Evolutionary conservation across 2,797 vertebrate genomes (phyloP), one percentile per base, ranked within the genome.

Genomic region (Pristis pectinata): DNA sequence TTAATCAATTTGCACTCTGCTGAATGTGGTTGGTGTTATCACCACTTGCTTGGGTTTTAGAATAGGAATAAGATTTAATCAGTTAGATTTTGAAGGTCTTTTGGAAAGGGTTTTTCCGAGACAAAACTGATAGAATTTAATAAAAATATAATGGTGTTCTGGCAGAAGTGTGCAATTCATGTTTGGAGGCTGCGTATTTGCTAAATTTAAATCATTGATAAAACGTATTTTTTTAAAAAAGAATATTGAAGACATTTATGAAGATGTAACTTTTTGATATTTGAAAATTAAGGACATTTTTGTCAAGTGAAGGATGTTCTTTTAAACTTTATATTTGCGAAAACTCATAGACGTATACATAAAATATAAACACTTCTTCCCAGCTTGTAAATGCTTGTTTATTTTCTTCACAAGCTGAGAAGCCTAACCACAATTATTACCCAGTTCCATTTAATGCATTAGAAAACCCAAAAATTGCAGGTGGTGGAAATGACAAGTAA

Each of bases 1-100:
- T 99, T 99, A 99, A 99, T 99, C 98, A 98, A 97, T 99, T 98
- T 98, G 97, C 98, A 97, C 97, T 97, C 96, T 96, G 96, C 97
- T 97, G 97, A 98, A 98, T 98, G 98, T 97, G 96, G 96, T 97
- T 97, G 97, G 97, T 97, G 98, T 98, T 98, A 98, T 96, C 97
- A 96, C 96, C 96, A 95, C 96, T 97, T 97, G 96, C 61, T 95
- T 96, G 96, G 96, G 95, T 97, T 97, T 97, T 96, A 96, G 97
- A 96, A 97, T 96, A 97, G 96, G 96, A 98, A 97, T 97, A 97
- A 97, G 97, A 98, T 97, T 97, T 98, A 98, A 99, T 99, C 98
- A 98, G 98, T 98, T 98, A 98, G 98, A 98, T 98, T 97, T 96
- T 95, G 96, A 95, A 96, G 95, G 94, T 85, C 95, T 95, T 96